phyloP scores from a whole-genome alignment of 2,113 vertebrate species.

The Caranx ignobilis region DNA sequence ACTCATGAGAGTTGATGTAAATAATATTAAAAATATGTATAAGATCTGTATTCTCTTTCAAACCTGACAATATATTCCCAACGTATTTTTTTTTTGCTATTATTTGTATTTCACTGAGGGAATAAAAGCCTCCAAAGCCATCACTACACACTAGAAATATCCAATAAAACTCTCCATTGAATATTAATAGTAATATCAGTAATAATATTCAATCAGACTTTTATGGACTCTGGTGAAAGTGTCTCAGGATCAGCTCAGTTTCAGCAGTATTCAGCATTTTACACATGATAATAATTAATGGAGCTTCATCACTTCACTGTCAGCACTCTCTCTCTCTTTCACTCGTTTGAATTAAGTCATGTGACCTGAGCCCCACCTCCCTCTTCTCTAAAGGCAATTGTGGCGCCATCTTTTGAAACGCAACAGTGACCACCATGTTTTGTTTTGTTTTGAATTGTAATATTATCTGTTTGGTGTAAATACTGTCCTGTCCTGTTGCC shows the following conservation, averaged over 20 bases:
- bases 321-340: slow-evolving; percentile 28
- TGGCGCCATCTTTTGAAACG: slow-evolving; percentile 35
- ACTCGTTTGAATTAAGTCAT: slow-evolving; percentile 43
- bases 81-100: slow-evolving; percentile 2
- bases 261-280: slow-evolving; percentile 31
- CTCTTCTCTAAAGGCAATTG: slow-evolving; percentile 7
- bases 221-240: slow-evolving; percentile 48
- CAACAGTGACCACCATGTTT: slow-evolving; percentile 47
- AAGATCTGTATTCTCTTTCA: slow-evolving; percentile 24
- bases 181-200: slow-evolving; percentile 21
- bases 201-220: slow-evolving; percentile 41
- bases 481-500: slow-evolving; percentile 66
- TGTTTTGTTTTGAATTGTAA: slow-evolving; percentile 35
- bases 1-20: slow-evolving; percentile 2
- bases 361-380: slow-evolving; percentile 40
- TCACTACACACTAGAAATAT: slow-evolving; percentile 35
- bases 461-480: slow-evolving; percentile 75
- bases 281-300: not conserved
- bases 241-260: slow-evolving; percentile 58
- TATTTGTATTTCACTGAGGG: slow-evolving; percentile 1
- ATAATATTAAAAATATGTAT: slow-evolving; percentile 11
- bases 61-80: slow-evolving; percentile 24
- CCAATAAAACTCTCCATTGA: slow-evolving; percentile 40
- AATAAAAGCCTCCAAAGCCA: slow-evolving; percentile 56
- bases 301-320: slow-evolving; percentile 24